A percentile compares a stretch with the other conserved stretches of the same genome.
phyloP scores from a whole-genome alignment of 2,888 invertebrate species.

The Linnaemya vulpina region DNA sequence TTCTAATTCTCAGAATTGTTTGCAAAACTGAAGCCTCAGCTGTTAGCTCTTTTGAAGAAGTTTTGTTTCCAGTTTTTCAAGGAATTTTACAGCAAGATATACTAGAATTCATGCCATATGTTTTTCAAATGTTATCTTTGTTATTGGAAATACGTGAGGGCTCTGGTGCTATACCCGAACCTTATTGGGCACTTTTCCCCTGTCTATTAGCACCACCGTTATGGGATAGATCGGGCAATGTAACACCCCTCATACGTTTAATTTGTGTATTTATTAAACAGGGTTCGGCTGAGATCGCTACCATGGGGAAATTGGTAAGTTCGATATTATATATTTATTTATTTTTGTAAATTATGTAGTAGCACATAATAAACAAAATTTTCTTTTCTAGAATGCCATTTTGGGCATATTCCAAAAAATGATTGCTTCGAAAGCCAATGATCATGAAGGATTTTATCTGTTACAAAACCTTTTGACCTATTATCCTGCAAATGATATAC shows the following conservation, averaged over 20 bases:
- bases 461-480: slow-evolving; percentile 93
- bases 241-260: slow-evolving; percentile 95
- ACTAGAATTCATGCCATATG: slow-evolving; percentile 98
- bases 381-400: slow-evolving; percentile 87
- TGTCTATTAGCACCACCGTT: slow-evolving; percentile 94
- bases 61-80: slow-evolving; percentile 97
- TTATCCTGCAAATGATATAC: slow-evolving; percentile 90
- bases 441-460: slow-evolving; percentile 97
- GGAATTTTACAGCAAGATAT: slow-evolving; percentile 96
- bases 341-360: not conserved
- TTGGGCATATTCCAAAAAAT: slow-evolving; percentile 98
- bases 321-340: not conserved
- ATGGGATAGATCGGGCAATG: slow-evolving; percentile 97
- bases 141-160: slow-evolving; percentile 89
- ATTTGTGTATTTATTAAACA: slow-evolving; percentile 93
- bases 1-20: slow-evolving; percentile 86
- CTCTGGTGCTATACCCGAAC: slow-evolving; percentile 87
- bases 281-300: slow-evolving; percentile 87
- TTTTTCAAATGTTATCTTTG: slow-evolving; percentile 97
- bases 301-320: slow-evolving; percentile 88
- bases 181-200: slow-evolving; percentile 95
- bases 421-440: slow-evolving; percentile 96
- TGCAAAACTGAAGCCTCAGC: slow-evolving; percentile 91
- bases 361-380: not conserved
- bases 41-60: slow-evolving; percentile 94